Base-by-base conservation (phyloP, 2,797 vertebrate species). In the Leucoraja ocellata region DNA sequence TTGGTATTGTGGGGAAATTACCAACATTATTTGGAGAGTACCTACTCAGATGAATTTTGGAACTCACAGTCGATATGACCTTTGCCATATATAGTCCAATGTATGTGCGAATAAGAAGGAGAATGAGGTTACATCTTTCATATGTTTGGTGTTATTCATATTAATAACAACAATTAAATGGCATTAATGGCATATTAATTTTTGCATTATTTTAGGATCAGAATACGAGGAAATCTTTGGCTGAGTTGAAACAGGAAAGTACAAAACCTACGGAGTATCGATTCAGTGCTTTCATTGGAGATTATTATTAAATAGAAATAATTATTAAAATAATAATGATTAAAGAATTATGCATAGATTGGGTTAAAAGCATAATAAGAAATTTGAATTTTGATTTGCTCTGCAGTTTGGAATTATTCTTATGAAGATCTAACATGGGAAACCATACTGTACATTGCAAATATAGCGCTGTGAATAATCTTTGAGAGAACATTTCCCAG, bases 261-360 rank as follows among this genome's bases (percentile, higher is more conserved):
- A 21, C 25, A 39, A 28, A 3, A 73, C 65, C 90, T 10, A 0
- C 73, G 90, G 90, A 74, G 21, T 91, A 91, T 73, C 90, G 90
- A 14, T 71, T 91, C 0, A 74, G 90, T 91, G 90, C 90, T 74
- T 91, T 54, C 36, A 74, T 74, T 91, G 90, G 90, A 74, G 90
- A 91, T 0, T 46, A 71, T 46, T 46, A 54, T 54, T 54, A 54
- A 54, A 54, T 5, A 54, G 46, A 54, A 54, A 54, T 54, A 54
- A 54, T 54, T 54, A 54, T 4, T 54, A 5, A 46, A 54, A 54
- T 54, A 54, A 54, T 54, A 54, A 54, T 54, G 46, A 54, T 54
- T 54, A 54, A 54, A 54, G 4, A 13, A 32, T 65, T 5, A 65
- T 86, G 9, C 16, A n/a, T 14, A 61, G 58, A 63, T 65, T 79